Evolutionary conservation across 2,888 invertebrate genomes (phyloP), one percentile per base, ranked within the genome.

Genomic region (Leptinotarsa tumamoca): DNA sequence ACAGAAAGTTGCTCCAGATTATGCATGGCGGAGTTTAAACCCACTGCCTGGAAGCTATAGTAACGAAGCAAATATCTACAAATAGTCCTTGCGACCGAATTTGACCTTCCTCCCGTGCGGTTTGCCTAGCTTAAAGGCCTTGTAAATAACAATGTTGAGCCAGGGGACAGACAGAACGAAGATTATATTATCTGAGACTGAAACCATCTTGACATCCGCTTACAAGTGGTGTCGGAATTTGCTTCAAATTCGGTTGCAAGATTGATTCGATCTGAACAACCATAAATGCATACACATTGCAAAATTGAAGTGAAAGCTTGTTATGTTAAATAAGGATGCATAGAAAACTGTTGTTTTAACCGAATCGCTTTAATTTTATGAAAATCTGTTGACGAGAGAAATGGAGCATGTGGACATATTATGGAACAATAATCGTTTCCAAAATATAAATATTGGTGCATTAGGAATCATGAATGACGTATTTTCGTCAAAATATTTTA

Each of bases 151-250:
- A 72, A 33, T 74, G 78, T 78, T 78, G 71, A 71, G 76, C 74
- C 72, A 70, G 70, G 72, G 78, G 78, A 72, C 78, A 74, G 74
- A 74, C 78, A 74, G 74, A 71, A 67, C 72, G 50, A 43, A 74
- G 78, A 78, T 78, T 78, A 78, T 78, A 78, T 78, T 76, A 78
- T 78, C 76, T 70, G 58, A 63, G 76, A 74, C 72, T 78, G 70
- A 72, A 67, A 72, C 67, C 68, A 72, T 73, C 73, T 72, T 69
- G 68, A 70, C 73, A 70, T 21, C 14, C 67, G 58, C 58, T 75
- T 63, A 66, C 67, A 61, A 18, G 7, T 17, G 3, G 0, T 54
- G 18, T 54, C 18, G 10, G 54, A 54, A 5, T 33, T 18, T 54
- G 3, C 54, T 43, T 43, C 43, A 13, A 43, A 13, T 43, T 43